A percentile compares a stretch with the other conserved stretches of the same genome.
These are phyloP conservation scores for Apamea crenata DNA, from an alignment of 2,888 invertebrate species.

Conservation along the genomic window DNA sequence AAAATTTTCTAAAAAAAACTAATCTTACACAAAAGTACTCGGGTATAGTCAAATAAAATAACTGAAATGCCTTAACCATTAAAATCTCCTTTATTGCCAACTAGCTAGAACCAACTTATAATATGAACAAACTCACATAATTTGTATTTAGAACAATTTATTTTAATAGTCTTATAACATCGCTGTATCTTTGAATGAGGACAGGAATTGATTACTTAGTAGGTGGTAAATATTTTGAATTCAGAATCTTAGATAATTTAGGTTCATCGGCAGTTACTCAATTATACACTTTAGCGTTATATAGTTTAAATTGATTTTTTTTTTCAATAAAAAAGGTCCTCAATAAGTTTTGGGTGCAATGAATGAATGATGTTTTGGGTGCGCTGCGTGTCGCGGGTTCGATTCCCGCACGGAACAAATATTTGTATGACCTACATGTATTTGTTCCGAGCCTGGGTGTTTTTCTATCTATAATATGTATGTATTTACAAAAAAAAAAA, in stretches of 20 bases:
- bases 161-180: slow-evolving; percentile 46
- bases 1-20: too few species aligned
- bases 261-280: not conserved
- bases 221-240: slow-evolving; percentile 4
- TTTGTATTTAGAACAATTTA: slow-evolving; percentile 40
- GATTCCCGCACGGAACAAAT: too few species aligned
- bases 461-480: too few species aligned
- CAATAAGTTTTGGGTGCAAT: not conserved
- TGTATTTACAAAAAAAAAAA: too few species aligned
- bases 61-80: slow-evolving; percentile 34
- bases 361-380: too few species aligned
- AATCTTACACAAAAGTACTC: not conserved
- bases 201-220: slow-evolving; percentile 10
- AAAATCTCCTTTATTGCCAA: slow-evolving; percentile 59
- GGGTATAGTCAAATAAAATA: slow-evolving; percentile 20
- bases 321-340: not conserved
- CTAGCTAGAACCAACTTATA: slow-evolving; percentile 55
- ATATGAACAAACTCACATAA: slow-evolving; percentile 49
- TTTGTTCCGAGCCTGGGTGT: too few species aligned
- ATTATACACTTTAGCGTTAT: not conserved
- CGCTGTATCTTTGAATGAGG: slow-evolving; percentile 52
- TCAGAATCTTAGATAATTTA: not conserved
- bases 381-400: too few species aligned
- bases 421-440: too few species aligned
- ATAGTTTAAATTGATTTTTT: not conserved